Percentiles rank a stretch among this genome's conserved stretches.
Evolutionary conservation across 2,797 vertebrate genomes (phyloP).

Genomic region (Florisuga fusca): DNA sequence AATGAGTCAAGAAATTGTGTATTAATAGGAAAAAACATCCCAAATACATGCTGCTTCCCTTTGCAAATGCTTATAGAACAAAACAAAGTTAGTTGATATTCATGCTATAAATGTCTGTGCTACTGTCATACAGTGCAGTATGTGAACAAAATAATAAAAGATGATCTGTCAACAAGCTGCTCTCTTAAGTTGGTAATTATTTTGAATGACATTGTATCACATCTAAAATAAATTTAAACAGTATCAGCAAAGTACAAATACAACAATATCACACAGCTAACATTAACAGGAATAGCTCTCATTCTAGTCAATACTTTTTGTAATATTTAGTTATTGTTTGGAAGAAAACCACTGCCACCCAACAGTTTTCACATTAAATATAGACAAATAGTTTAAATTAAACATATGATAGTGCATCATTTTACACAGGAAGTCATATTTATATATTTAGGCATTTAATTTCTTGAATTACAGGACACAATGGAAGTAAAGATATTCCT

Average conservation of each 20-base stretch:
- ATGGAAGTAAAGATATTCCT: conserved; percentile 84
- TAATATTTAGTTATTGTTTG: conserved; percentile 77
- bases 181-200: conserved; percentile 74
- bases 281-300: conserved; percentile 77
- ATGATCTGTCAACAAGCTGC: conserved; percentile 79
- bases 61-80: conserved; percentile 31
- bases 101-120: conserved; percentile 66
- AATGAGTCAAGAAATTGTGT: background rate
- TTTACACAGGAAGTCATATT: conserved; percentile 78
- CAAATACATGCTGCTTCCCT: background rate
- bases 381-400: conserved; percentile 79
- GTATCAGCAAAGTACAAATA: conserved; percentile 69
- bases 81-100: conserved; percentile 70
- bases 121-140: conserved; percentile 73
- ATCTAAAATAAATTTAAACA: conserved; percentile 74
- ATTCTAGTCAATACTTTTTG: conserved; percentile 75
- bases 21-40: conserved; percentile 4
- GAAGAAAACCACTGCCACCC: conserved; percentile 69
- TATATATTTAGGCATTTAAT: conserved; percentile 82
- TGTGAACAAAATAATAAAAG: conserved; percentile 75
- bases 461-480: conserved; percentile 82
- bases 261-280: conserved; percentile 70
- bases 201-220: conserved; percentile 76
- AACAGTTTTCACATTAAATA: conserved; percentile 79
- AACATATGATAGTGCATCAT: conserved; percentile 78